Base-by-base conservation (phyloP, 2,797 vertebrate species). In the Gymnoscopelus microlampas region DNA sequence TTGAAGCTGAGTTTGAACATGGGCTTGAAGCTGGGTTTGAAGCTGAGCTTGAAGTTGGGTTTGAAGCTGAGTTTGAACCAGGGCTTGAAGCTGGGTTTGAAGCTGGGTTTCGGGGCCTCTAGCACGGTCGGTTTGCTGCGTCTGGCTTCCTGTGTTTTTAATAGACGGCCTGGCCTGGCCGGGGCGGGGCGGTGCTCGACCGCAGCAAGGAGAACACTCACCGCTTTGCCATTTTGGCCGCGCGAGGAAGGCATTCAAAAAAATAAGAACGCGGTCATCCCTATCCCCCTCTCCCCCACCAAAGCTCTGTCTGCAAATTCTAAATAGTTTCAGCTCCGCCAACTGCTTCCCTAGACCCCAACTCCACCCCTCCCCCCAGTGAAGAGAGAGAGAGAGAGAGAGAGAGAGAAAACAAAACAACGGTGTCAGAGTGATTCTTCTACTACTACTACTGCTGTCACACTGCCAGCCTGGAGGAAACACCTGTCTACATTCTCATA, bases 121-220 rank as follows among this genome's bases (percentile, higher is more conserved):
- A 24, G 19, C 68, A 64, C 64, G 79, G 90, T 90, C 78, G 88
- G 88, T 92, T 92, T 91, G 86, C 88, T 91, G 82, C 77, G 92
- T 91, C 91, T 92, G 88, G 82, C 85, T 91, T 88, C 83, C 78
- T 84, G 88, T 89, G 87, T 92, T 94, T 95, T 95, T 93, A 90
- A 93, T 91, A 93, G 87, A 83, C 89, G 74, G 90, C 82, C 85
- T 89, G 88, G 53, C 53, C 35, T 8, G 53, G 15, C 19, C 24
- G 86, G 81, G 87, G 90, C 62, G 89, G 93, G 91, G 93, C 71
- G 84, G 93, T 91, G 91, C 92, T 93, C 90, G 50, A 92, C 93
- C 93, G 74, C 92, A 94, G 88, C 88, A 85, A 75, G 87, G 93
- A 89, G 39, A 44, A 44, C 39, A 44, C 9, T 44, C 87, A 73